Conservation (phyloP, 2,113 vertebrate species). For the Petrocephalus zakoni region DNA sequence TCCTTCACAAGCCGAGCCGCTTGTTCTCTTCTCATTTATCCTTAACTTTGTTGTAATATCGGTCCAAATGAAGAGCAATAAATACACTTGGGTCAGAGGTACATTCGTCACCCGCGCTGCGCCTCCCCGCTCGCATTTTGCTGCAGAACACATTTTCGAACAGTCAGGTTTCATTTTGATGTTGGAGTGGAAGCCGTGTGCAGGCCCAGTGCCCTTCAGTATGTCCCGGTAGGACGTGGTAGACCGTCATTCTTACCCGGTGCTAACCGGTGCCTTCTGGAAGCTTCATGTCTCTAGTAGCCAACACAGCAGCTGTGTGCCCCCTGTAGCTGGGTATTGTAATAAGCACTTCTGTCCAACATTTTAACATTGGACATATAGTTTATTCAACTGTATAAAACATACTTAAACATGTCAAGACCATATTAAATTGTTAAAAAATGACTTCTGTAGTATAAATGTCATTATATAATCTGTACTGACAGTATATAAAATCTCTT, state of each 20-base stretch:
- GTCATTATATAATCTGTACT: conserved; percentile 9
- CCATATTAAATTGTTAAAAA: conserved; percentile 15
- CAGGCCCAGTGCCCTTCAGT: not conserved
- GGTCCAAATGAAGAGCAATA: conserved; percentile 29
- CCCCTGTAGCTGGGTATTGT: not conserved
- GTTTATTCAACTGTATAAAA: conserved; percentile 26
- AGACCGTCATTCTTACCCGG: not conserved
- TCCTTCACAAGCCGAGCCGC: not conserved
- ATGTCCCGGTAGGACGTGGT: not conserved
- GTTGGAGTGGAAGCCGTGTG: not conserved
- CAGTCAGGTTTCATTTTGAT: not conserved
- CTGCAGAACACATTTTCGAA: not conserved
- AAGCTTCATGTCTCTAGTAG: not conserved
- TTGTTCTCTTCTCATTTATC: conserved; percentile 13
- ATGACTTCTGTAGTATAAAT: conserved; percentile 17
- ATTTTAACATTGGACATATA: not conserved
- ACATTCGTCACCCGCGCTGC: not conserved
- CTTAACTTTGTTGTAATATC: conserved; percentile 30
- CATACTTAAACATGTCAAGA: conserved; percentile 20
- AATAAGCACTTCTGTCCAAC: not conserved
- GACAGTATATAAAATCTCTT: not conserved
- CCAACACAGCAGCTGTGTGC: not conserved
- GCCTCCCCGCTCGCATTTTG: not conserved
- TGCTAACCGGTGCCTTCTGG: not conserved
- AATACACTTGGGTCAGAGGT: conserved; percentile 27